A percentile compares a stretch with the other conserved stretches of the same genome.
phyloP scores from a whole-genome alignment of 2,797 vertebrate species.

The Simalia tracyae region DNA sequence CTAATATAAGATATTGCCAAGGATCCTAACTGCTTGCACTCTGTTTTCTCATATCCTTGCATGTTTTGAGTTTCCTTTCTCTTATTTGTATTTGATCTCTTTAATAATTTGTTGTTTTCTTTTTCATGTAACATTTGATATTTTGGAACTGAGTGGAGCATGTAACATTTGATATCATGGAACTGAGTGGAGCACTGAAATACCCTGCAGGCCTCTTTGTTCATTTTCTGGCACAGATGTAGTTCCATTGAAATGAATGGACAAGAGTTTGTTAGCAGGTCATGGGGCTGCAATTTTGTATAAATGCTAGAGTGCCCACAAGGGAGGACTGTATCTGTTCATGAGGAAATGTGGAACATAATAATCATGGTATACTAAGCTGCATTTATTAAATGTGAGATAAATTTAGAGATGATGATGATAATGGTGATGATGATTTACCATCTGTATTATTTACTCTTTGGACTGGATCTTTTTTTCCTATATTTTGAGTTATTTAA shows the following conservation, averaged over 20 bases:
- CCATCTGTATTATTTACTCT: neutral
- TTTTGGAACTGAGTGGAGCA: neutral
- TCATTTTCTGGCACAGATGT: neutral
- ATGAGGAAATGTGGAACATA: neutral
- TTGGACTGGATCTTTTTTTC: neutral
- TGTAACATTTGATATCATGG: neutral
- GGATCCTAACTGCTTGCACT: neutral
- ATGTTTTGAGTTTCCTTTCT: neutral
- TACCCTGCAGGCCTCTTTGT: neutral
- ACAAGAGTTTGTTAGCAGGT: neutral
- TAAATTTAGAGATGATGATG: neutral
- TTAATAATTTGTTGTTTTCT: neutral
- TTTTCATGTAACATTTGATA: neutral
- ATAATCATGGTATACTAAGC: neutral
- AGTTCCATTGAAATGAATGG: neutral
- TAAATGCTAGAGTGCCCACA: neutral
- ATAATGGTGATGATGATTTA: neutral
- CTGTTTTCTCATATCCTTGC: neutral
- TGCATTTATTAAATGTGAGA: neutral
- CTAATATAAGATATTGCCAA: neutral
- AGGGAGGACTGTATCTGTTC: neutral
- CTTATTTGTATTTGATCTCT: neutral
- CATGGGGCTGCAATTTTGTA: neutral
- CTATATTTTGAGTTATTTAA: neutral
- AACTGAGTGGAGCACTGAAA: neutral